A percentile compares a stretch with the other conserved stretches of the same genome.
Conservation (phyloP, 2,113 vertebrate genomes). For the Nematolebias whitei region DNA sequence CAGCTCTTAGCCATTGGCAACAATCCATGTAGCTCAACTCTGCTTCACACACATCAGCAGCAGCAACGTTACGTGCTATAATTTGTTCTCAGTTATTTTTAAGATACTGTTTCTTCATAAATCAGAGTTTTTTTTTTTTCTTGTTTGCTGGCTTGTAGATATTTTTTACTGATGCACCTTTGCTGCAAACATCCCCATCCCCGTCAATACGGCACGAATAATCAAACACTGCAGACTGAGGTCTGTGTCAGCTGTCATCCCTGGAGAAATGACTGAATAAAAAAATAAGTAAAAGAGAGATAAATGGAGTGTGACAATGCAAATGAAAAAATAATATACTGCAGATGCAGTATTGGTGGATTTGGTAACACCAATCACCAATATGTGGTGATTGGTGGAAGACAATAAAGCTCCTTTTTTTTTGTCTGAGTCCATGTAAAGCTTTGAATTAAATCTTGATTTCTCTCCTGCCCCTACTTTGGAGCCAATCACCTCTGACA, state of each 20-base stretch:
- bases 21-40: neutral
- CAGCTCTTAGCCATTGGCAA: neutral
- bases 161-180: slow-evolving; percentile 2
- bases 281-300: neutral
- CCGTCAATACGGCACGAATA: slow-evolving; percentile 4
- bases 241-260: neutral
- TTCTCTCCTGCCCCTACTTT: neutral
- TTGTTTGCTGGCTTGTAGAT: neutral
- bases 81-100: neutral
- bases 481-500: neutral
- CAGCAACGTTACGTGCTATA: neutral
- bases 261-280: slow-evolving; percentile 5
- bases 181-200: neutral
- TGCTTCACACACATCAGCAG: neutral
- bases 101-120: neutral
- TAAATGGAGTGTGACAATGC: slow-evolving; percentile 10
- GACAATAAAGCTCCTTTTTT: neutral
- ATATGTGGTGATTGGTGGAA: neutral
- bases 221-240: slow-evolving; percentile 1
- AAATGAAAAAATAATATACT: neutral
- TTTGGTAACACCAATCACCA: no score
- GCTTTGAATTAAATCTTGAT: neutral
- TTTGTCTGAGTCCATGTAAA: neutral
- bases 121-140: neutral
- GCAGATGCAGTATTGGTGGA: no score